Base-by-base conservation (phyloP, 2,797 vertebrate genomes). In the Alosa sapidissima region DNA sequence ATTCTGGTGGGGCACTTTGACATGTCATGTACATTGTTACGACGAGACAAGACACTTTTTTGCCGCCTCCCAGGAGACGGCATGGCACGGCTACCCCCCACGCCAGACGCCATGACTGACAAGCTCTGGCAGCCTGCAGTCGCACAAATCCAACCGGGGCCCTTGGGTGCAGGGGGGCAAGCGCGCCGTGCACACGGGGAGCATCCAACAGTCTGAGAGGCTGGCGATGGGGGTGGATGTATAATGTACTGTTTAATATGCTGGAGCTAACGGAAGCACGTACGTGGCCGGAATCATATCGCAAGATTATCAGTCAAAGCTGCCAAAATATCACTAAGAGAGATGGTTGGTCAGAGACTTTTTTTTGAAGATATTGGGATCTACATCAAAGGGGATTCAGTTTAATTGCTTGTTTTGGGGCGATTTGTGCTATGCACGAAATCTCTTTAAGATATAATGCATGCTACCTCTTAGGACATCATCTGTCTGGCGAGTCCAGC, bases 281-380 rank as follows among this genome's bases (percentile, higher is more conserved):
- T 78, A 47, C 72, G 72, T 47, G 72, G 72, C 6, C 36, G 19
- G 72, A 78, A 78, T 78, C 41, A 21, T 78, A 21, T 78, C 41
- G 5, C 19, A 78, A 14, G 72, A 45, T 78, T 78, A 83, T 24
- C 68, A 62, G 65, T 84, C 49, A 62, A 82, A 21, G 60, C 72
- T 78, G 72, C 72, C 72, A 78, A 78, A 78, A 47, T 9, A 78
- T 47, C 36, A 78, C 83, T 84, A 0, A n/a, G 83, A 83, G 85
- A 85, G 81, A 84, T 0, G 0, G 83, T 90, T 90, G 87, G 81
- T 82, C 83, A 65, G 83, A 88, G 47, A 52, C 78, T 75, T 85
- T 45, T 60, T 60, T 78, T 81, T 84, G 45, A 85, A 81, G 65
- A 33, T 54, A 81, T 21, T 33, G 51, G 47, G 65, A 55, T 19